Evolutionary conservation across 2,797 vertebrate species (phyloP), one percentile per base, ranked within the genome.

Genomic region (Oryzias sinensis): DNA sequence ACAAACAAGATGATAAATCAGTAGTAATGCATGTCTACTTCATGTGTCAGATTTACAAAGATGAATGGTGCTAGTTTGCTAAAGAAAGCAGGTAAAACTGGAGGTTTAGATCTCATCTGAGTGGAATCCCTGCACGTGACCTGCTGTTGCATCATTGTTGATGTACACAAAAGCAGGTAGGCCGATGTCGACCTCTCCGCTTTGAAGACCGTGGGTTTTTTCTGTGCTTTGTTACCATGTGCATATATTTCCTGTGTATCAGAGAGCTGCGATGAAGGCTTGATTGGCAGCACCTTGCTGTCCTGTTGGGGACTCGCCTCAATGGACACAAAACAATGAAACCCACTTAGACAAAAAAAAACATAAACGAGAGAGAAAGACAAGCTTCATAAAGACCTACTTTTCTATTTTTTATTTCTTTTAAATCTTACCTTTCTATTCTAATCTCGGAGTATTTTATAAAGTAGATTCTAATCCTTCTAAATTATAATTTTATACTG

Each of bases 171-270:
- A 37, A 68, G 59, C 24, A 50, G 47, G 45, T 15, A 37, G 53
- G 43, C 55, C 9, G 51, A 56, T 29, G 70, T 56, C 43, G 59
- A 72, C 68, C 55, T 1, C 49, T 37, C 40, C 3, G 68, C 68
- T 81, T 65, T 79, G 67, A 75, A 72, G 68, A 80, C 62, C 25
- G 52, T 33, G 33, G 57, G 49, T 55, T 57, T 68, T 17, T 29
- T 62, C 44, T 5, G 8, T 22, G 63, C 62, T 70, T 43, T 68
- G 70, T 70, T 55, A 53, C 66, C n/a, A 43, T 1, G 3, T 75
- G 69, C 75, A 77, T 66, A 71, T 41, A 74, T 79, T 61, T 81
- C 47, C 62, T 68, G 44, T 33, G 51, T 74, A 69, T 75, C 17
- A 63, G 59, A 41, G 49, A 9, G 29, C 58, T 49, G 66, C 65